phyloP scores from a whole-genome alignment of 2,797 vertebrate species.

The Acipenser oxyrinchus region DNA sequence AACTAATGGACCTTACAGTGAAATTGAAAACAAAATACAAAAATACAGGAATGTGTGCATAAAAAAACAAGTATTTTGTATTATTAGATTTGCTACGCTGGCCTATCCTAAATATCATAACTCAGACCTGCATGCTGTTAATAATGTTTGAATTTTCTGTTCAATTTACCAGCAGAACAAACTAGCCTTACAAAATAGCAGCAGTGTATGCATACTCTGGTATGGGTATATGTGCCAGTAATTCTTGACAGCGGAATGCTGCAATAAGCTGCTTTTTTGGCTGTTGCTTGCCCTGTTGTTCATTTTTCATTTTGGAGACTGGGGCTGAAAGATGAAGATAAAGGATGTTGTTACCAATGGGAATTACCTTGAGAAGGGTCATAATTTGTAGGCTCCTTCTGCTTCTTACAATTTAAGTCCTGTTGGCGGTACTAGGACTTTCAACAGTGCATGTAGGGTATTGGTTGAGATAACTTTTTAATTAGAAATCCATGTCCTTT shows the following conservation, averaged over 20 bases:
- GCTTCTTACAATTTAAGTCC: neutral
- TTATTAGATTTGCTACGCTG: no score
- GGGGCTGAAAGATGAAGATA: constrained; percentile 10
- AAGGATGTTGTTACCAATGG: constrained; percentile 11
- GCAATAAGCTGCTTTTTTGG: neutral
- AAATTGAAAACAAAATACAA: no score
- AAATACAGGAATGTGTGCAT: no score
- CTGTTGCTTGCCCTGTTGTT: constrained; percentile 12
- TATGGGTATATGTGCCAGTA: neutral
- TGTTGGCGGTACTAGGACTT: constrained; percentile 2
- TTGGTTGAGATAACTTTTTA: neutral
- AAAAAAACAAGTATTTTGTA: no score
- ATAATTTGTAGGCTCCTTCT: constrained; percentile 2
- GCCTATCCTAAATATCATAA: no score
- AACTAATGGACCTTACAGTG: no score
- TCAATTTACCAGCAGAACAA: neutral
- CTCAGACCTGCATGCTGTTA: neutral
- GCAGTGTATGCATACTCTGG: no score
- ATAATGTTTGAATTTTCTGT: neutral
- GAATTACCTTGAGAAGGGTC: constrained; percentile 5
- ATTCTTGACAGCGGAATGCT: neutral
- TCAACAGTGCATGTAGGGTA: constrained; percentile 4
- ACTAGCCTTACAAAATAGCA: neutral
- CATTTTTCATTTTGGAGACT: constrained; percentile 14
- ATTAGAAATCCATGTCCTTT: constrained; percentile 2